phyloP scores from a whole-genome alignment of 2,888 invertebrate species.

The Melangyna quadrimaculata region DNA sequence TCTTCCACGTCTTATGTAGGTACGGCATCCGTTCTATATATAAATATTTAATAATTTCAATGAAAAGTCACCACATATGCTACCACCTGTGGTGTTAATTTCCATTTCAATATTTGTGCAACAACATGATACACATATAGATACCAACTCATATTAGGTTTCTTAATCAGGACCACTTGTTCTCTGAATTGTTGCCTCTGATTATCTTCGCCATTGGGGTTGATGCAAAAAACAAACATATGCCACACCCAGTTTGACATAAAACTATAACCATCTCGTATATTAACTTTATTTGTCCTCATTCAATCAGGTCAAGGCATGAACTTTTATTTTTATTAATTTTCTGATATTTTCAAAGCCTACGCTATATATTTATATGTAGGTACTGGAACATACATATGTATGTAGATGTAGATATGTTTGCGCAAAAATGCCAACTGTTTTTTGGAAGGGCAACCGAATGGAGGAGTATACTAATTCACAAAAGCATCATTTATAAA shows the following conservation, averaged over 20 bases:
- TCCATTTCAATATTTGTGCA: conserved; percentile 51
- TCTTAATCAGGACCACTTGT: conserved; percentile 46
- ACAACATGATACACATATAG: conserved; percentile 18
- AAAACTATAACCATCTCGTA: no score
- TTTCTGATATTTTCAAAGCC: background rate
- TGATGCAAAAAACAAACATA: conserved; percentile 31
- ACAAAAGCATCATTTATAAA: background rate
- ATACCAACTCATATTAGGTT: background rate
- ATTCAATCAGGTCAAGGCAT: conserved; percentile 56
- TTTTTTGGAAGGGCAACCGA: background rate
- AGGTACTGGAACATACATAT: no score
- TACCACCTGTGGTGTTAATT: conserved; percentile 59
- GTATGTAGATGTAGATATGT: no score
- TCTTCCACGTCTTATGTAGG: background rate
- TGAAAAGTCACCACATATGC: conserved; percentile 39
- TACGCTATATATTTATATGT: no score
- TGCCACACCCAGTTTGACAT: background rate
- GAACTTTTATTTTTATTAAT: conserved; percentile 19
- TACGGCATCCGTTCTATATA: background rate
- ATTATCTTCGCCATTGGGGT: conserved; percentile 27
- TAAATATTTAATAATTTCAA: conserved; percentile 13
- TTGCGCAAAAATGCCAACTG: background rate
- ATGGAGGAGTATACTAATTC: background rate
- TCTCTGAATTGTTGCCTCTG: conserved; percentile 31
- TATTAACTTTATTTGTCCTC: conserved; percentile 6